Evolutionary conservation across 1,140 invertebrate genomes (phyloP), one percentile per base, ranked within the genome.

Genomic region (Musca vetustissima): DNA sequence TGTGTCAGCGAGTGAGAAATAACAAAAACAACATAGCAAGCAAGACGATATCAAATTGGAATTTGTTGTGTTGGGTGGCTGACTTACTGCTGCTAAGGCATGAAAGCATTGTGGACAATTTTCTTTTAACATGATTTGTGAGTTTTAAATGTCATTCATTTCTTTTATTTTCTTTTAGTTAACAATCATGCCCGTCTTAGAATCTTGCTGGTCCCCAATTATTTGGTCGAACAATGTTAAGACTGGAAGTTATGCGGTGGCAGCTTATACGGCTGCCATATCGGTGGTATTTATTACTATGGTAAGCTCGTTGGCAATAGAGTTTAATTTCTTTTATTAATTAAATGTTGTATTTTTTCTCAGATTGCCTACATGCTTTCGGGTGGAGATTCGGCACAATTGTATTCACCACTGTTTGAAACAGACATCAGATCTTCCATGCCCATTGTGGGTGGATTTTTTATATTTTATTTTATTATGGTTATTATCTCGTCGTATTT

Each of bases 341-440:
- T 28, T 4, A 36, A 24, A 43, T 52, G n/a, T n/a, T n/a, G n/a
- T 53, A 19, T 57, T 61, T 24, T 48, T 14, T 67, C 66, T 22
- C 13, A 76, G 75, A 86, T 88, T 57, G 73, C 73, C 2, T 94
- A 94, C 81, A 90, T 93, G 82, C 87, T 95, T 83, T 83, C 80
- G 75, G 93, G 93, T 66, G 93, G 93, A 24, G 93, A 95, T 75
- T 94, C 93, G 0, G 90, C 91, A 1, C 93, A 95, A 76, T 83
- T 94, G 14, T 95, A 94, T 83, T 92, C 92, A 75, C 93, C 93
- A 0, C 83, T 94, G 24, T 96, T 95, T 84, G 93, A 96, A 83
- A 89, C 92, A 36, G 93, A 95, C 85, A 86, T 93, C 17, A 86
- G 90, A 79, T 83, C 82, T 68, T 92, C 92, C 1, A 89, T 94